phyloP scores from a whole-genome alignment of 2,888 invertebrate species.

The Pristionchus maxplancki region DNA sequence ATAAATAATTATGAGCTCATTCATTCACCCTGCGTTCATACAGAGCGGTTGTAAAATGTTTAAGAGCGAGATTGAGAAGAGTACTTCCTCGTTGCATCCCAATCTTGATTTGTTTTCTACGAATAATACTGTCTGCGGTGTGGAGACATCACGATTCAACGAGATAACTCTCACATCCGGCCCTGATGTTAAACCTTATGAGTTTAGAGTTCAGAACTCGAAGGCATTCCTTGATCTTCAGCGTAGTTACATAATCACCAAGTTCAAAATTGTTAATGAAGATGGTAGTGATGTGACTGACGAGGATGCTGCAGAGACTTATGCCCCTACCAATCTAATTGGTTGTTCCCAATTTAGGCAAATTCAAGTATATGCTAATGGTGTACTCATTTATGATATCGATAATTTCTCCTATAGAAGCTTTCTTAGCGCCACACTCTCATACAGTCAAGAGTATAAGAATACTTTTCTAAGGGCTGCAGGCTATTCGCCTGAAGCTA shows the following conservation, averaged over 20 bases:
- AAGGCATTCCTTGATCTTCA: background rate
- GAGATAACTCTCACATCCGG: slow-evolving; percentile 23
- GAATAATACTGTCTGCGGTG: slow-evolving; percentile 7
- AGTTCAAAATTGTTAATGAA: background rate
- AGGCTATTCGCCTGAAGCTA: background rate
- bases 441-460: background rate
- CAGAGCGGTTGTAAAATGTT: slow-evolving; percentile 29
- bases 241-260: background rate
- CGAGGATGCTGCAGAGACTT: background rate
- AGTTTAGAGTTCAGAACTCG: background rate
- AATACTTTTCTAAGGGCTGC: background rate
- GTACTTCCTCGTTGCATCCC: background rate
- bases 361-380: background rate
- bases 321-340: background rate
- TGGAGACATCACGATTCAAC: slow-evolving; percentile 15
- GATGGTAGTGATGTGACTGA: background rate
- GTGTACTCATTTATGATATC: background rate
- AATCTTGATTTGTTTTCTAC: background rate
- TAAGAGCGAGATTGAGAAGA: slow-evolving; percentile 9
- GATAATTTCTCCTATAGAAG: background rate
- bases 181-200: background rate
- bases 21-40: slow-evolving; percentile 34
- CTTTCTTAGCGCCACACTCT: background rate
- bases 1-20: background rate
- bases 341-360: background rate